Percentiles rank a stretch among this genome's conserved stretches.
These are phyloP conservation scores for Mastomys natalensis DNA, from an alignment of 2,113 vertebrate species.

Conservation along the genomic window DNA sequence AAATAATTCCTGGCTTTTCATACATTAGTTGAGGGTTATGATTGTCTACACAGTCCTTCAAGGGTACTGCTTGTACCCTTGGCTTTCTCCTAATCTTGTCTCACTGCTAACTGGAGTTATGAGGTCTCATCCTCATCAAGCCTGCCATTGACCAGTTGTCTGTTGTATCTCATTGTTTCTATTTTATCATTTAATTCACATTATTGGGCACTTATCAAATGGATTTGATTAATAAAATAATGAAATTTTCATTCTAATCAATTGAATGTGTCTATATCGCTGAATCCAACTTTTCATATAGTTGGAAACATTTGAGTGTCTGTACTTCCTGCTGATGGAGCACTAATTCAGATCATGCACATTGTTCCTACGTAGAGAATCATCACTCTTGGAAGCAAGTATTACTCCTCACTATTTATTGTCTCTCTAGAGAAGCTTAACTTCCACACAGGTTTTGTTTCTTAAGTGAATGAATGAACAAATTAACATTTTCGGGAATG, in stretches of 20 bases:
- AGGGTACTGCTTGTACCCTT: background rate
- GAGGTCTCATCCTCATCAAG: background rate
- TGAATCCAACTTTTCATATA: background rate
- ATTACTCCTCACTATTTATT: background rate
- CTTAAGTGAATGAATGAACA: background rate
- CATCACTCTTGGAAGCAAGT: background rate
- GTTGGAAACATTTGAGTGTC: background rate
- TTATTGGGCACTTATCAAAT: conserved; percentile 34
- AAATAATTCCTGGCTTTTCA: background rate
- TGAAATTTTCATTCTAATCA: conserved; percentile 38
- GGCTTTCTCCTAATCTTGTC: background rate
- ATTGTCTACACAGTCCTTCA: background rate
- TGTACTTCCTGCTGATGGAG: background rate
- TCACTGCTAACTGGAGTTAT: background rate
- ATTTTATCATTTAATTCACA: conserved; percentile 29
- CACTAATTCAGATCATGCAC: background rate
- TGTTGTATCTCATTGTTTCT: background rate
- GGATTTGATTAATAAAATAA: conserved; percentile 9
- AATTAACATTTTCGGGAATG: conserved; percentile 2
- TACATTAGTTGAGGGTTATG: background rate
- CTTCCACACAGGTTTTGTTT: background rate
- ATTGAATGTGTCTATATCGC: background rate
- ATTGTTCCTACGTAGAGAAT: background rate
- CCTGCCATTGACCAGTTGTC: background rate
- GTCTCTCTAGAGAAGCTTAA: background rate